Percentiles rank a stretch among this genome's conserved stretches.
These are phyloP conservation scores for Salvelinus namaycush DNA, from an alignment of 2,113 vertebrate species.

Conservation along the genomic window DNA sequence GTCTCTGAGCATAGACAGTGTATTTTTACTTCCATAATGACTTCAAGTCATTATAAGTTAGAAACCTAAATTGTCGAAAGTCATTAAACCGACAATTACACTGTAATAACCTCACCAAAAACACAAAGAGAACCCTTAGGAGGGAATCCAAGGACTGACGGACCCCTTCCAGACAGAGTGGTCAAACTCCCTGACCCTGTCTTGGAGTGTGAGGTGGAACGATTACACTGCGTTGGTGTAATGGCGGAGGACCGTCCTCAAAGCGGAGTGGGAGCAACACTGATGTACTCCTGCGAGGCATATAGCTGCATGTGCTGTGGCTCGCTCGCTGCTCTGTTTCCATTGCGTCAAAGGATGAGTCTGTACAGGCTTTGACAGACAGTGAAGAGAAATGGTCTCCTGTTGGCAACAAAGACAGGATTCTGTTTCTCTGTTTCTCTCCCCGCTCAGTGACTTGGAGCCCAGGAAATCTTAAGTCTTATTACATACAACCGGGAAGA, in stretches of 20 bases:
- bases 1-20: no score
- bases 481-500: no score
- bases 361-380: background rate
- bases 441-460: no score
- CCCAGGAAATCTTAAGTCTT: no score
- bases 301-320: background rate
- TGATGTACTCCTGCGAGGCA: background rate
- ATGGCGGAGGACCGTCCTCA: background rate
- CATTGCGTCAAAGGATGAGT: background rate
- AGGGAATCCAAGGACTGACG: background rate
- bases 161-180: background rate
- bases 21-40: no score
- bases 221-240: background rate
- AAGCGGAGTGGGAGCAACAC: background rate
- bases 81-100: background rate
- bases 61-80: background rate
- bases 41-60: no score
- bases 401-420: no score
- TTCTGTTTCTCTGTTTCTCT: no score
- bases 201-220: background rate
- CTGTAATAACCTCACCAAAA: background rate
- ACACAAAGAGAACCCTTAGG: background rate
- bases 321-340: background rate
- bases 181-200: background rate
- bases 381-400: background rate